Evolutionary conservation across 2,797 vertebrate genomes (phyloP).

Genomic region (Peromyscus aztecus): DNA sequence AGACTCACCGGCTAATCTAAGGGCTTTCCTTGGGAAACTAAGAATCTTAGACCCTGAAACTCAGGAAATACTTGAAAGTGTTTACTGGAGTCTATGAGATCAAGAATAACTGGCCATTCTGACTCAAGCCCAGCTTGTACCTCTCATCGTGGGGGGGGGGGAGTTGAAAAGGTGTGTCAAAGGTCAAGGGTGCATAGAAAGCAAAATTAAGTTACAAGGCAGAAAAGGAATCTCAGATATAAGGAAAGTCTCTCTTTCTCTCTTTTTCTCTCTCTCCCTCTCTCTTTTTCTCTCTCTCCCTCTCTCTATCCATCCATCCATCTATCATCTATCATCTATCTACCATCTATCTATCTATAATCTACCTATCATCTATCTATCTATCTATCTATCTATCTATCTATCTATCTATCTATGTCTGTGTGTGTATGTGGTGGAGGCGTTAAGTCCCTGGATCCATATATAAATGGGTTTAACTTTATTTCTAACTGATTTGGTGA

Average conservation of each 20-base stretch:
- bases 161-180: background rate
- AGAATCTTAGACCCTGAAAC: constrained; percentile 43
- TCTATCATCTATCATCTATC: no score
- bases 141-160: background rate
- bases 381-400: no score
- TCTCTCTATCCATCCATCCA: background rate
- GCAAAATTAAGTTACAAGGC: constrained; percentile 18
- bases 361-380: no score
- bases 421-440: background rate
- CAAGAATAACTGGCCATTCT: background rate
- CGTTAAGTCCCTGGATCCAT: constrained; percentile 41
- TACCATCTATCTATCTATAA: no score
- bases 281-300: background rate
- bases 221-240: constrained; percentile 24
- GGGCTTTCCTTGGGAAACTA: constrained; percentile 5
- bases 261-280: no score
- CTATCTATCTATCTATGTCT: background rate
- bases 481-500: constrained; percentile 73
- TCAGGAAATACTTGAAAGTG: constrained; percentile 2
- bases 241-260: background rate
- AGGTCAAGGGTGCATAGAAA: background rate
- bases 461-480: constrained; percentile 73
- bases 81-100: constrained; percentile 12
- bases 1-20: constrained; percentile 14
- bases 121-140: background rate